phyloP scores from a whole-genome alignment of 2,888 invertebrate genomes.

The Nycteola revayana region DNA sequence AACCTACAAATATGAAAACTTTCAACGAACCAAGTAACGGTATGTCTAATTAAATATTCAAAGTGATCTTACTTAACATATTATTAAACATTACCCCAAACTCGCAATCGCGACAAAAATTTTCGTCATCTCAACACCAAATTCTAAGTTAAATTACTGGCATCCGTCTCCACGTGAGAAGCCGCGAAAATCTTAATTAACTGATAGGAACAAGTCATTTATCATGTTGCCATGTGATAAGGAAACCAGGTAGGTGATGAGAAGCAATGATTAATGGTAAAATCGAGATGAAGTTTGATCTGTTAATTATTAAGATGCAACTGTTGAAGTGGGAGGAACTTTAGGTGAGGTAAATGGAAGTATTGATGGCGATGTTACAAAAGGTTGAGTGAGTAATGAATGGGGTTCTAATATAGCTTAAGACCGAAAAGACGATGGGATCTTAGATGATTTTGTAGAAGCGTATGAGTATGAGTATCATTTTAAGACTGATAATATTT shows the following conservation, averaged over 20 bases:
- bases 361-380: too few species aligned
- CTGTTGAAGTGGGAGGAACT: conserved; percentile 8
- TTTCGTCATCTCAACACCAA: conserved; percentile 32
- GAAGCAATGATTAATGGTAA: conserved; percentile 51
- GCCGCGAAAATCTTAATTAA: conserved; percentile 81
- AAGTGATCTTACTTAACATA: too few species aligned
- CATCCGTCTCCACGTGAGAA: conserved; percentile 74
- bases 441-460: too few species aligned
- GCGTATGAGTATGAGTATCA: too few species aligned
- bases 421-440: too few species aligned
- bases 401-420: too few species aligned
- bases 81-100: background rate
- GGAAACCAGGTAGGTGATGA: conserved; percentile 60
- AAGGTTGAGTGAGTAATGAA: too few species aligned
- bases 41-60: too few species aligned
- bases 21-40: too few species aligned
- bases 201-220: conserved; percentile 73
- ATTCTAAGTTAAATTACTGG: conserved; percentile 70
- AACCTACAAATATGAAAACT: too few species aligned
- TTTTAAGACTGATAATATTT: too few species aligned
- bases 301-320: conserved; percentile 18
- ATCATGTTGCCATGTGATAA: conserved; percentile 68
- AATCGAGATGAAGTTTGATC: conserved; percentile 18
- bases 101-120: conserved; percentile 30
- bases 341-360: too few species aligned